Percentiles rank a stretch among this genome's conserved stretches.
Conservation (phyloP, 2,113 vertebrate species). For the Gadus macrocephalus region DNA sequence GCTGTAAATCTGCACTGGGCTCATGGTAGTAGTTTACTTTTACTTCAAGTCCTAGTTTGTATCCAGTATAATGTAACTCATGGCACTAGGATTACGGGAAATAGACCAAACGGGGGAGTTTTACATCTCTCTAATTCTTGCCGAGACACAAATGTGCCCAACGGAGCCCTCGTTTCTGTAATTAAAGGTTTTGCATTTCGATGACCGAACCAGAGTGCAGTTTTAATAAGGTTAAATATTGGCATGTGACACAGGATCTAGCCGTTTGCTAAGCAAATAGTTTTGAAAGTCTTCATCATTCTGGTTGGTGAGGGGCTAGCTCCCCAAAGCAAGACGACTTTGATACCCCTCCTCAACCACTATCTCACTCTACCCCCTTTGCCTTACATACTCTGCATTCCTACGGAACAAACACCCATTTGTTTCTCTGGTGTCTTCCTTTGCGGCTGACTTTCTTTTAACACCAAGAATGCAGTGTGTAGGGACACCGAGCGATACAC, state of each 20-base stretch:
- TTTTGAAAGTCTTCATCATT: slow-evolving; percentile 36
- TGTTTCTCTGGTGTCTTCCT: slow-evolving; percentile 58
- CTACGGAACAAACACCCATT: slow-evolving; percentile 76
- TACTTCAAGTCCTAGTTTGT: no score
- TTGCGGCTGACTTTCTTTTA: neutral
- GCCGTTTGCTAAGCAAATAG: slow-evolving; percentile 24
- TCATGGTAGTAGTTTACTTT: no score
- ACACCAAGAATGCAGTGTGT: neutral
- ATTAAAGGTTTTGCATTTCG: no score
- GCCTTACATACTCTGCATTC: slow-evolving; percentile 70
- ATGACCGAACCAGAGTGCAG: slow-evolving; percentile 15
- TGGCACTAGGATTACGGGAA: no score
- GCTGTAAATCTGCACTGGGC: no score
- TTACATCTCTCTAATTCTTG: no score
- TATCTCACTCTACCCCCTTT: slow-evolving; percentile 64
- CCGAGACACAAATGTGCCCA: neutral
- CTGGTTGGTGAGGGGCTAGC: slow-evolving; percentile 49
- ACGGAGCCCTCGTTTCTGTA: no score
- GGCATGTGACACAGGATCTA: slow-evolving; percentile 20
- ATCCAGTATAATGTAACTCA: no score
- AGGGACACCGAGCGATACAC: neutral
- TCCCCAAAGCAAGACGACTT: slow-evolving; percentile 59
- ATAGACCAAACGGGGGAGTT: no score
- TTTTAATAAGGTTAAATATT: slow-evolving; percentile 55
- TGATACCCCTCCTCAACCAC: slow-evolving; percentile 52